These are phyloP conservation scores for Atopsyche davidsoni DNA, from an alignment of 1,140 invertebrate genomes.

Conservation along the genomic window DNA sequence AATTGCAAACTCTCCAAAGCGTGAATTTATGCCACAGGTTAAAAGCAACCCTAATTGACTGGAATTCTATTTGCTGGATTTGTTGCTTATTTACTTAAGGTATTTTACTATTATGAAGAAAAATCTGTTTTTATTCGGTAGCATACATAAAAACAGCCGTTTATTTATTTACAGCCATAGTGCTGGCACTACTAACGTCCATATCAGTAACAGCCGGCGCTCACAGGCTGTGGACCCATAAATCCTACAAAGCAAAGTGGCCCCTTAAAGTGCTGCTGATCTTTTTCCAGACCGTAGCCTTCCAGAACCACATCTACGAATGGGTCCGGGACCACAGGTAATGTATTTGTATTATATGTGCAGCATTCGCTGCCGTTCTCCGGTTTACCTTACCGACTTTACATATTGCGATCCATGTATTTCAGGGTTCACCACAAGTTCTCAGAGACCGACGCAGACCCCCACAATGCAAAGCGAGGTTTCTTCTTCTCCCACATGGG, in stretches of 20 bases:
- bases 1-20: too few species aligned
- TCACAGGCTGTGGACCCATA: conserved; percentile 79
- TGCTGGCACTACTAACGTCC: conserved; percentile 36
- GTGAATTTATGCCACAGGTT: too few species aligned
- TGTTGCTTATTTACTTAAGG: too few species aligned
- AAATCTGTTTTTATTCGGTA: too few species aligned
- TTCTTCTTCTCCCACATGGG: conserved; percentile 63
- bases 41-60: too few species aligned
- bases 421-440: conserved; percentile 60
- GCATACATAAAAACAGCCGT: too few species aligned
- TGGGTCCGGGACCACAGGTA: conserved; percentile 55
- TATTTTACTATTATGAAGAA: too few species aligned
- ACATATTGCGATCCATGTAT: not conserved
- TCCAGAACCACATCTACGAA: conserved; percentile 50
- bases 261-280: conserved; percentile 57
- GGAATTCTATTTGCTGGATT: too few species aligned
- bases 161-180: conserved; percentile 30
- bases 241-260: conserved; percentile 71
- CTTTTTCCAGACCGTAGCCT: conserved; percentile 44
- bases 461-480: conserved; percentile 58
- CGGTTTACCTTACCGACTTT: not conserved
- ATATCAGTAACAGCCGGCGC: conserved; percentile 74
- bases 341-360: too few species aligned
- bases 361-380: not conserved
- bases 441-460: conserved; percentile 61